Conservation (phyloP, 2,113 vertebrate species). For the Neotoma lepida region DNA sequence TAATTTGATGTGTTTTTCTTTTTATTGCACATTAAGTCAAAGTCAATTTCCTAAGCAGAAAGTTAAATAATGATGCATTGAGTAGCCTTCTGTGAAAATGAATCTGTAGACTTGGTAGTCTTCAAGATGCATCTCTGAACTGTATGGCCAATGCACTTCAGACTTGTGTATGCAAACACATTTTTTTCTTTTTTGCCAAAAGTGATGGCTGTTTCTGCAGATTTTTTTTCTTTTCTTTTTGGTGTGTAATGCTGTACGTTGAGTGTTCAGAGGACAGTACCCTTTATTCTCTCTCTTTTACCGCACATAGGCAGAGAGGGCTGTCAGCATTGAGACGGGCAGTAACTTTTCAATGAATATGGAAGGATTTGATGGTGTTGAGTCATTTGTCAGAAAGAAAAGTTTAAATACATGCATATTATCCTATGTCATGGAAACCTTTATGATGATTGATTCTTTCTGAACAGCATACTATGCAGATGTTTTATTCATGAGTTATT, state of each 20-base stretch:
- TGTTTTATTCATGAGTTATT: conserved; percentile 85
- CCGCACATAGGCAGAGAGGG: neutral
- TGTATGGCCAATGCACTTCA: conserved; percentile 1
- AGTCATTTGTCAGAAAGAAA: conserved; percentile 75
- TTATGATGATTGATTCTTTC: conserved; percentile 79
- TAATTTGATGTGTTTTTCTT: conserved; percentile 64
- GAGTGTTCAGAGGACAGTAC: neutral
- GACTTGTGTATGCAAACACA: conserved; percentile 25
- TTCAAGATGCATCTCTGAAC: conserved; percentile 40
- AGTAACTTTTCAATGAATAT: conserved; percentile 63
- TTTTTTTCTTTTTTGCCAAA: neutral
- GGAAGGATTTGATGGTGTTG: conserved; percentile 62
- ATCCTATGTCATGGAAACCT: conserved; percentile 68
- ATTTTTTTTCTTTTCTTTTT: conserved; percentile 1
- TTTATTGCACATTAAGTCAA: conserved; percentile 57
- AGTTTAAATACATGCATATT: conserved; percentile 77
- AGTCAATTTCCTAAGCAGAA: conserved; percentile 54
- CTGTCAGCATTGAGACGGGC: conserved; percentile 50
- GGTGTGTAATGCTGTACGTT: neutral
- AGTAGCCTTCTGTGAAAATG: conserved; percentile 55
- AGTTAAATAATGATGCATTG: conserved; percentile 54
- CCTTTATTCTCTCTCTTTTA: neutral
- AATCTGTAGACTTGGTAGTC: conserved; percentile 16
- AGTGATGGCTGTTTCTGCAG: conserved; percentile 18
- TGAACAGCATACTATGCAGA: conserved; percentile 70